Evolutionary conservation across 2,888 invertebrate genomes (phyloP), one percentile per base, ranked within the genome.

Genomic region (Luperina nickerlii): DNA sequence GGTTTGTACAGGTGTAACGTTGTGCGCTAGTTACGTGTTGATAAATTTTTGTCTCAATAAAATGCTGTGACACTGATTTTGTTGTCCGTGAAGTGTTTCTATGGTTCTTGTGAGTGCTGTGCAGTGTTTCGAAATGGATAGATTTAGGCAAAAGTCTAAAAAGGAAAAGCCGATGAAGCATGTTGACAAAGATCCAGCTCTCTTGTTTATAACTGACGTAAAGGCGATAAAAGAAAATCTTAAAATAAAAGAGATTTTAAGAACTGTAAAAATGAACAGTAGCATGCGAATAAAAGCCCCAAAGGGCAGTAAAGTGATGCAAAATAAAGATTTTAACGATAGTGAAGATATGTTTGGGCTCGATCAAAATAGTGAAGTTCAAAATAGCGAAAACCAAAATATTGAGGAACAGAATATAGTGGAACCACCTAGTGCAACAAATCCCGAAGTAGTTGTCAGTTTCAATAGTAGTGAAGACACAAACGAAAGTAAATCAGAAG

Each of bases 261-360:
- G 95, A 84, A 96, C 94, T 15, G 96, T 96, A 0, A 96, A 96
- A 92, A 96, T 96, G 94, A 96, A 95, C 71, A 96, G 95, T 73
- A 96, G 96, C 85, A 95, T 95, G 95, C 92, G 95, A 60, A 88
- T 96, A 48, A 96, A 96, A 84, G 95, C 95, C 1, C 96, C 96
- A 4, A 91, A 92, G 20, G 95, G 95, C 1, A 95, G 95, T 79
- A 95, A 94, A 91, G 94, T 95, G 32, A 95, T 96, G 94, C 92
- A 93, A 76, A 95, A 92, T 81, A 95, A 94, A 87, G 95, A 96
- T 82, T 94, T 95, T 75, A 94, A 92, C 81, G 94, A 94, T 6
- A 92, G 91, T 48, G 95, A 95, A 38, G 94, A 95, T 32, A 89
- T 91, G 79, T 94, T 93, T 84, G 94, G 94, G 48, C 91, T 86